A percentile compares a stretch with the other conserved stretches of the same genome.
These are phyloP conservation scores for Andrena bicolor DNA, from an alignment of 2,888 invertebrate genomes.

Conservation along the genomic window DNA sequence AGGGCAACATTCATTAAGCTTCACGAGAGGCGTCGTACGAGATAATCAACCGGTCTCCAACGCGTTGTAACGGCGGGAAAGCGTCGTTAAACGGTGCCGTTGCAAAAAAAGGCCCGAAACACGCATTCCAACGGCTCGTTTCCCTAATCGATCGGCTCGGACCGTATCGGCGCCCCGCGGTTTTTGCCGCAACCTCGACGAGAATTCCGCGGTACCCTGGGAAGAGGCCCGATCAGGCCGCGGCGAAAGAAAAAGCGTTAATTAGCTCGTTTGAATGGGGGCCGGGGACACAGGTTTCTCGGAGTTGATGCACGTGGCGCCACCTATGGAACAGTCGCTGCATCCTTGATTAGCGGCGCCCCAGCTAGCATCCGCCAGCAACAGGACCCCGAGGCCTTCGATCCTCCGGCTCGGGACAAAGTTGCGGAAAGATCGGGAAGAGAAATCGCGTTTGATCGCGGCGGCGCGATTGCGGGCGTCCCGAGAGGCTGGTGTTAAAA, in stretches of 20 bases:
- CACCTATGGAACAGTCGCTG: constrained; percentile 55
- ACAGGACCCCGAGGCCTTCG: constrained; percentile 41
- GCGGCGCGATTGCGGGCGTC: constrained; percentile 63
- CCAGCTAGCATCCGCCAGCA: constrained; percentile 23
- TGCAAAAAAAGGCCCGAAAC: neutral
- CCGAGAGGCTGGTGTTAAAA: constrained; percentile 24
- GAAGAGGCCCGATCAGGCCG: constrained; percentile 11
- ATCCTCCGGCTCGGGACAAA: constrained; percentile 57
- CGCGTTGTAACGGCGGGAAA: neutral
- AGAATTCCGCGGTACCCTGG: constrained; percentile 27
- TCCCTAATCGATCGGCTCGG: constrained; percentile 25
- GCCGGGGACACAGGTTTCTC: constrained; percentile 18
- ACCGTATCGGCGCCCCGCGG: constrained; percentile 10
- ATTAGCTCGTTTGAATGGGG: constrained; percentile 59
- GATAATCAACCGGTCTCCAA: neutral
- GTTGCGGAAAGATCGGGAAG: constrained; percentile 71
- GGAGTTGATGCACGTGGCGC: constrained; percentile 59
- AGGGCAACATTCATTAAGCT: neutral
- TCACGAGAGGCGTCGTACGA: neutral
- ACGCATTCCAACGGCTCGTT: constrained; percentile 1
- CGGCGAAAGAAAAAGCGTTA: constrained; percentile 34
- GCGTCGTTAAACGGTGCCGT: neutral
- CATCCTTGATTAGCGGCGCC: constrained; percentile 53
- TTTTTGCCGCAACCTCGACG: constrained; percentile 15
- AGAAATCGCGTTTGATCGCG: constrained; percentile 73